Conservation (phyloP, 2,888 invertebrate genomes). For the Stenurella melanura region DNA sequence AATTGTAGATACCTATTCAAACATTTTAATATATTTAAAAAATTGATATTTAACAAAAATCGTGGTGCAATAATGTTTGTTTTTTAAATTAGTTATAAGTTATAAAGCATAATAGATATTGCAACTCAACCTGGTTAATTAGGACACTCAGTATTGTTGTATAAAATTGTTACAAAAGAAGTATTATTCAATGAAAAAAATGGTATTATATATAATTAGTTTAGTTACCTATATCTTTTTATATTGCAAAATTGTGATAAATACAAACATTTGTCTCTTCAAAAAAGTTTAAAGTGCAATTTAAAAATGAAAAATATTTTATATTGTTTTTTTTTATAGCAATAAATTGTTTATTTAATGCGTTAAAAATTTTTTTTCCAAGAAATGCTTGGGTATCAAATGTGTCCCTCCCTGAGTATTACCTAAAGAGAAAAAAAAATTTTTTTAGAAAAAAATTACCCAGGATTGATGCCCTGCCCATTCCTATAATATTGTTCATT, state of each 20-base stretch:
- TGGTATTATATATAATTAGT: neutral
- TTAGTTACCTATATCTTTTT: constrained; percentile 21
- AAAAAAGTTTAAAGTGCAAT: constrained; percentile 48
- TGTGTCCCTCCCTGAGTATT: too few relatives aligned
- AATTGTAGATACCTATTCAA: too few relatives aligned
- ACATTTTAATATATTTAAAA: too few relatives aligned
- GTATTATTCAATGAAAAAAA: neutral
- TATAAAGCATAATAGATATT: too few relatives aligned
- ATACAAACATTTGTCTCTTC: constrained; percentile 26
- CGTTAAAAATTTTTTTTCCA: neutral
- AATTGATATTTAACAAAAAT: too few relatives aligned
- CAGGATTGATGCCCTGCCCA: too few relatives aligned
- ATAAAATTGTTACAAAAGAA: neutral
- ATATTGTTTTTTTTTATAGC: constrained; percentile 43
- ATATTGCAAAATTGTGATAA: constrained; percentile 42
- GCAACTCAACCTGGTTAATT: neutral
- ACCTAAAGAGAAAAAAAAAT: too few relatives aligned
- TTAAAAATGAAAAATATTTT: constrained; percentile 45
- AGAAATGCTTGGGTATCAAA: too few relatives aligned
- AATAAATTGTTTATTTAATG: constrained; percentile 50
- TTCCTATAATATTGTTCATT: too few relatives aligned
- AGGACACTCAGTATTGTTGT: neutral
- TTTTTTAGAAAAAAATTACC: too few relatives aligned
- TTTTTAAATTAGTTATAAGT: too few relatives aligned
- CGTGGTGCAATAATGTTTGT: too few relatives aligned